Evolutionary conservation across 2,888 invertebrate genomes (phyloP).

Genomic region (Acleris laterana): DNA sequence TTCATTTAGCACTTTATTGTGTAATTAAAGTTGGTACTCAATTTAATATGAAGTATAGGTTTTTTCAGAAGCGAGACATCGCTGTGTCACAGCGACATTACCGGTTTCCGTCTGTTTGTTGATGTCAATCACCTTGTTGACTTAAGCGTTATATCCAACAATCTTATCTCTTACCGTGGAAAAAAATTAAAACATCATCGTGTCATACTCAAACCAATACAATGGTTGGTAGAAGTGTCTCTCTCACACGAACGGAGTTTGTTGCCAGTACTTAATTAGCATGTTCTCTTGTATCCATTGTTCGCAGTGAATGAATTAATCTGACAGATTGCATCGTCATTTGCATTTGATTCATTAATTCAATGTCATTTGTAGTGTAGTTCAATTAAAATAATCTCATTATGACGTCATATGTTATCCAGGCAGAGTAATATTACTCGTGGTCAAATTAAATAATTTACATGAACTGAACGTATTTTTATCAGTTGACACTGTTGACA

Average conservation of each 20-base stretch:
- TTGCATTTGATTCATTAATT: slow-evolving; percentile 21
- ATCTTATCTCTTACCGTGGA: slow-evolving; percentile 12
- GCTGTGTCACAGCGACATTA: background rate
- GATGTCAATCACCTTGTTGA: slow-evolving; percentile 35
- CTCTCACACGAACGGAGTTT: slow-evolving; percentile 5
- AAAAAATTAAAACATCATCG: slow-evolving; percentile 2
- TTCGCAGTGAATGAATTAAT: slow-evolving; percentile 29
- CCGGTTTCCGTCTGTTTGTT: slow-evolving; percentile 20
- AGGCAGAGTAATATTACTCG: background rate
- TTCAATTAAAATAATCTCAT: slow-evolving; percentile 17
- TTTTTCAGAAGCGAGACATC: background rate
- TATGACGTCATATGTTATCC: slow-evolving; percentile 10
- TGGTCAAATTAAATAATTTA: no score
- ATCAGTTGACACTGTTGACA: background rate
- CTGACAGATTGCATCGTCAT: slow-evolving; percentile 26
- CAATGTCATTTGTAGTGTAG: background rate
- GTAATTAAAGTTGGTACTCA: background rate
- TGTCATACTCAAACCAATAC: slow-evolving; percentile 1
- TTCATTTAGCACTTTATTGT: no score
- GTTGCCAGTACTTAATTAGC: slow-evolving; percentile 11
- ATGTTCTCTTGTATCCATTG: slow-evolving; percentile 27
- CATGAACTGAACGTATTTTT: background rate
- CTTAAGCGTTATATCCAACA: slow-evolving; percentile 18
- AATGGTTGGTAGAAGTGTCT: slow-evolving; percentile 2
- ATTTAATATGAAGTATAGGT: background rate